A percentile compares a stretch with the other conserved stretches of the same genome.
These are phyloP conservation scores for Ageneiosus marmoratus DNA, from an alignment of 2,113 vertebrate species.

Conservation along the genomic window DNA sequence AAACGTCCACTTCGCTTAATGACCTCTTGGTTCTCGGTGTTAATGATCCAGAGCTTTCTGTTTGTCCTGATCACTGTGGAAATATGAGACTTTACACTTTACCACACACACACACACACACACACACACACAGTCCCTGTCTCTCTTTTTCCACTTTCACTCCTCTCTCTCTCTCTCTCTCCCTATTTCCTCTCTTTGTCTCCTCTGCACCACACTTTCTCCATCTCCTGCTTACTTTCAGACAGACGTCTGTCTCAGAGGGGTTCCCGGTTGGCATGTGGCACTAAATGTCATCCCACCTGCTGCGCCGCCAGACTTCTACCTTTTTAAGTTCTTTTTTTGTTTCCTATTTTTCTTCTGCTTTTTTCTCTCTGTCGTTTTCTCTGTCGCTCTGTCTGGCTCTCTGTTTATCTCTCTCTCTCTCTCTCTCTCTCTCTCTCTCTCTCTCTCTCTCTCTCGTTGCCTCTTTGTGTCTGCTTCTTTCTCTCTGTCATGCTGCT, in stretches of 20 bases:
- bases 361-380: background rate
- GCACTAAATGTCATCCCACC: conserved; percentile 57
- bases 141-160: background rate
- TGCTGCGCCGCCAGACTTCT: conserved; percentile 45
- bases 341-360: conserved; percentile 3
- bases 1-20: background rate
- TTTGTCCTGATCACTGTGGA: background rate
- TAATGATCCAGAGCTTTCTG: no score
- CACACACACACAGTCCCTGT: background rate
- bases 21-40: background rate
- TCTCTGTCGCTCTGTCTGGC: no score
- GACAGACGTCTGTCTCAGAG: conserved; percentile 39
- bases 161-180: background rate
- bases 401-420: background rate
- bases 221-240: conserved; percentile 23
- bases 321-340: background rate
- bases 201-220: background rate
- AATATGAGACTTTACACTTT: no score
- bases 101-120: no score
- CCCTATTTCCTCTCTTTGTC: background rate
- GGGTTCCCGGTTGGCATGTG: conserved; percentile 17
- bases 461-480: background rate
- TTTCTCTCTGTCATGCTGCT: background rate
- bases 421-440: background rate
- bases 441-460: background rate